Conservation (phyloP, 2,113 vertebrate genomes). For the Bothrops jararaca region DNA sequence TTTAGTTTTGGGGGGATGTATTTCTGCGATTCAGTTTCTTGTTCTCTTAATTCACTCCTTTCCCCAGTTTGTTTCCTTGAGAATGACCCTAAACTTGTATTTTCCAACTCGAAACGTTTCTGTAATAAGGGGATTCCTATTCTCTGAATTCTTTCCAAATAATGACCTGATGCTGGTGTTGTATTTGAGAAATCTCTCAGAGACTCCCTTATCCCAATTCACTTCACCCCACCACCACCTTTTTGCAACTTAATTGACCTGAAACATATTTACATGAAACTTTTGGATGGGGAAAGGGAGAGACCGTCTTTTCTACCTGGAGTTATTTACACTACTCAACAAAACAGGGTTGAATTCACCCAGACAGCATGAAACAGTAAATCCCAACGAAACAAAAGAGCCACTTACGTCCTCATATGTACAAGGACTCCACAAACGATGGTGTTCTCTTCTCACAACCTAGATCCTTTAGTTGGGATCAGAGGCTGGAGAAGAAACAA, state of each 20-base stretch:
- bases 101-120: not conserved
- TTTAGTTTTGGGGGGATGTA: not conserved
- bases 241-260: not conserved
- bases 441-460: conserved; percentile 20
- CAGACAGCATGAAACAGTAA: not conserved
- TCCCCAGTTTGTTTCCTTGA: not conserved
- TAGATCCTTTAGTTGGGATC: conserved; percentile 27
- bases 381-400: conserved; percentile 4
- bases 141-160: not conserved
- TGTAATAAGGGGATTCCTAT: not conserved
- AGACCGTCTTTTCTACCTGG: not conserved
- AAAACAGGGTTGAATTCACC: not conserved
- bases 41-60: not conserved
- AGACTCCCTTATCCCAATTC: not conserved
- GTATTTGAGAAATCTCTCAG: not conserved
- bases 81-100: not conserved
- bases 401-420: conserved; percentile 13
- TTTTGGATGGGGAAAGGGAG: not conserved
- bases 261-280: not conserved
- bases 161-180: not conserved
- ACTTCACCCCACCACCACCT: not conserved
- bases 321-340: not conserved
- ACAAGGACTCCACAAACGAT: conserved; percentile 28
- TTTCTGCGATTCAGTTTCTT: not conserved
- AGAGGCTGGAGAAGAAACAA: conserved; percentile 15